Conservation (phyloP, 1,140 invertebrate genomes). For the Centruroides vittatus region DNA sequence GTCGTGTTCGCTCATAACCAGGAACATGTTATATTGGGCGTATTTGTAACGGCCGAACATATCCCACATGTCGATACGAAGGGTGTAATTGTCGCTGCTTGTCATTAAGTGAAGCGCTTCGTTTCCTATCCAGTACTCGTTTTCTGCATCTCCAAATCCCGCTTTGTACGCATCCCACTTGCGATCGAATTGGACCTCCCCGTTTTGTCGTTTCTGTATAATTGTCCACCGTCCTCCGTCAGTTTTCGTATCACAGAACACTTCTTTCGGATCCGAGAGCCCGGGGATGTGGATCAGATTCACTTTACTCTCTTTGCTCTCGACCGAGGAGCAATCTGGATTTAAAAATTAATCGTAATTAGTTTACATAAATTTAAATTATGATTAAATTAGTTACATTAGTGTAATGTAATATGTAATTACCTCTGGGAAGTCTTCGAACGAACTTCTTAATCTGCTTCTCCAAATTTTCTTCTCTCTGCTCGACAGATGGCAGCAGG, state of each 20-base stretch:
- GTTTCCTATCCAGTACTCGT: slow-evolving; percentile 37
- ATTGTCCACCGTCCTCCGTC: slow-evolving; percentile 56
- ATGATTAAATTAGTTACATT: background rate
- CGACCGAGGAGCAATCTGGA: background rate
- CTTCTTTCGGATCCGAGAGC: slow-evolving; percentile 44
- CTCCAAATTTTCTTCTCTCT: background rate
- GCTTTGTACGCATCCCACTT: slow-evolving; percentile 34
- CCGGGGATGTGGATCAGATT: slow-evolving; percentile 55
- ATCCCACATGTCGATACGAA: slow-evolving; percentile 48
- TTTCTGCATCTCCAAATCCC: slow-evolving; percentile 31
- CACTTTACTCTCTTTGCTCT: slow-evolving; percentile 30
- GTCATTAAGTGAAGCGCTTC: slow-evolving; percentile 33
- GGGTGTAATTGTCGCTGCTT: slow-evolving; percentile 33
- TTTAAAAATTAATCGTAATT: background rate
- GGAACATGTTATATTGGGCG: slow-evolving; percentile 47
- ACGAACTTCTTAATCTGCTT: slow-evolving; percentile 1
- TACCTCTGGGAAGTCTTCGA: slow-evolving; percentile 4
- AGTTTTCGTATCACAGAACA: slow-evolving; percentile 48
- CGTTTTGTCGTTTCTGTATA: slow-evolving; percentile 62
- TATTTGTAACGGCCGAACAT: slow-evolving; percentile 32
- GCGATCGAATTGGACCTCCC: slow-evolving; percentile 35
- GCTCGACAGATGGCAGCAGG: background rate
- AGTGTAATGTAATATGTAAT: background rate
- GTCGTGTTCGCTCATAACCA: slow-evolving; percentile 44
- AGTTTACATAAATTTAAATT: background rate